Percentiles rank a stretch among this genome's conserved stretches.
These are phyloP conservation scores for Sapajus apella DNA, from an alignment of 2,113 vertebrate species.

Conservation along the genomic window DNA sequence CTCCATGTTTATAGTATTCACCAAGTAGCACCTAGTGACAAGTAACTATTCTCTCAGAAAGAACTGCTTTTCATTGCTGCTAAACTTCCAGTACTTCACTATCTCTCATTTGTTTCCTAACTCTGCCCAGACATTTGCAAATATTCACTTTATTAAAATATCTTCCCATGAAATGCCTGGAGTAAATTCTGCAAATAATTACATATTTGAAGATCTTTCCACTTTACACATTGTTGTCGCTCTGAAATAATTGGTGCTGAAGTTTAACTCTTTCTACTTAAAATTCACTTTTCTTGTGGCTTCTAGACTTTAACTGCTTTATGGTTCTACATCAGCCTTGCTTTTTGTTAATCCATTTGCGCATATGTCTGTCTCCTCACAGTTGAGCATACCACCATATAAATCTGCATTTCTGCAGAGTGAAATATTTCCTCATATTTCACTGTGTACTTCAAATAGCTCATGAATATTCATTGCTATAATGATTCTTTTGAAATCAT, in stretches of 20 bases:
- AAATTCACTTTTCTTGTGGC: neutral
- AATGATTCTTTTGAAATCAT: conserved; percentile 10
- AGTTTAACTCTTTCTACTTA: neutral
- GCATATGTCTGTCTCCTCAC: neutral
- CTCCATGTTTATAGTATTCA: neutral
- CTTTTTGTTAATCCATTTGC: neutral
- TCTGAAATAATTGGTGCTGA: neutral
- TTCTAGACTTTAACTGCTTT: neutral
- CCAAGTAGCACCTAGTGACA: neutral
- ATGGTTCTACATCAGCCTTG: neutral
- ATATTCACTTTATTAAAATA: neutral
- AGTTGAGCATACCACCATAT: neutral
- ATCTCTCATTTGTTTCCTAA: neutral
- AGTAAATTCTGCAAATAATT: conserved; percentile 16
- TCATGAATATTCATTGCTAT: neutral
- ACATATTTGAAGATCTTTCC: neutral
- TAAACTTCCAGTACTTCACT: neutral
- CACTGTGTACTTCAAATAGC: neutral
- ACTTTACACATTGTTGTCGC: neutral
- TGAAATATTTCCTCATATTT: neutral
- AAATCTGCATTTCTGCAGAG: neutral
- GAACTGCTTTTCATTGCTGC: neutral
- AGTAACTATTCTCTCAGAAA: neutral
- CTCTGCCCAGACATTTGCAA: neutral
- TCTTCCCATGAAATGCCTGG: neutral